Percentiles rank a stretch among this genome's conserved stretches.
Evolutionary conservation across 2,888 invertebrate genomes (phyloP).

Genomic region (Eristalis intricaria): DNA sequence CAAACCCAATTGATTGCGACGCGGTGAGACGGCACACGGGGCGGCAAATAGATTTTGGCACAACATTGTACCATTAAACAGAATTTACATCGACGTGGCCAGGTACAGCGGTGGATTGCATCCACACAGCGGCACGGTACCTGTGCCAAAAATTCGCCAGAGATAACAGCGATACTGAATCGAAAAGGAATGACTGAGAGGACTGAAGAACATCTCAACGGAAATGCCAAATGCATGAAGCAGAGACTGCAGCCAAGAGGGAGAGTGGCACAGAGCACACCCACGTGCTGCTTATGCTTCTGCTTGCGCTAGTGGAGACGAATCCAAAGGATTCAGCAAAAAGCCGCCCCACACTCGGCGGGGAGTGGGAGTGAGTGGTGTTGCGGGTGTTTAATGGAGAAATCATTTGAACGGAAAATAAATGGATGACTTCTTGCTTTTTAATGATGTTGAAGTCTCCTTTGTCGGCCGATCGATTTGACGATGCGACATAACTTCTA

Average conservation of each 20-base stretch:
- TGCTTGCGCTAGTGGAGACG: not conserved
- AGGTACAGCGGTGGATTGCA: constrained; percentile 45
- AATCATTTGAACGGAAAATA: constrained; percentile 21
- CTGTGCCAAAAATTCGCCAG: constrained; percentile 37
- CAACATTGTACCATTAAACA: constrained; percentile 41
- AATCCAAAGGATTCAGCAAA: not conserved
- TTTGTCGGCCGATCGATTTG: not conserved
- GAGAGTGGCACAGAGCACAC: not conserved
- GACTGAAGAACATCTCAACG: not conserved
- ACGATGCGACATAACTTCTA: not conserved
- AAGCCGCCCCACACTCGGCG: not conserved
- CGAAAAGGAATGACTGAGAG: constrained; percentile 3
- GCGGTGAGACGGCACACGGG: not conserved
- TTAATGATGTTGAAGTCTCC: constrained; percentile 12
- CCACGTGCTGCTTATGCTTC: not conserved
- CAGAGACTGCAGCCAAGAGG: not conserved
- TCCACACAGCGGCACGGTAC: constrained; percentile 12
- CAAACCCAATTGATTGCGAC: constrained; percentile 29
- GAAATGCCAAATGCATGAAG: constrained; percentile 19
- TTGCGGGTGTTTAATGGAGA: constrained; percentile 1
- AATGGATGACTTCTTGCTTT: constrained; percentile 27
- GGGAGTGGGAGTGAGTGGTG: not conserved
- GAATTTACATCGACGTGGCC: constrained; percentile 63
- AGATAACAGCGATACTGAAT: constrained; percentile 33
- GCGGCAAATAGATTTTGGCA: constrained; percentile 37